A percentile compares a stretch with the other conserved stretches of the same genome.
These are phyloP conservation scores for Toxonevra muliebris DNA, from an alignment of 2,888 invertebrate species.

Conservation along the genomic window DNA sequence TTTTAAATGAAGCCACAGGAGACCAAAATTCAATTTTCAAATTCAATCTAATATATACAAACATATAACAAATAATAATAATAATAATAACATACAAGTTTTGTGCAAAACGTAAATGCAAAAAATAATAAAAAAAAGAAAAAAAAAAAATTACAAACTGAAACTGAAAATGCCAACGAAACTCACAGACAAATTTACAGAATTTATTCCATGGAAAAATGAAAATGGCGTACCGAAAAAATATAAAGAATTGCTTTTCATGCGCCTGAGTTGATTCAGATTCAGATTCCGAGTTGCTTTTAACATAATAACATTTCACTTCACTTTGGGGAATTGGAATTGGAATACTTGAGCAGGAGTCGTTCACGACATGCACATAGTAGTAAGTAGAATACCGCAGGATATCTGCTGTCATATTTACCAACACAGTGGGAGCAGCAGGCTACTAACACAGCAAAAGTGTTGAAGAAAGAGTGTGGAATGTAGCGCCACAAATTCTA, in stretches of 20 bases:
- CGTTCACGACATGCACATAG: constrained; percentile 5
- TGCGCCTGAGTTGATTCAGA: constrained; percentile 24
- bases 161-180: not conserved
- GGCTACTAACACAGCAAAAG: constrained; percentile 5
- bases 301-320: constrained; percentile 38
- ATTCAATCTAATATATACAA: constrained; percentile 13
- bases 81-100: not conserved
- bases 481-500: too few species aligned
- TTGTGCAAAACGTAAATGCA: not conserved
- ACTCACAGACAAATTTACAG: not conserved
- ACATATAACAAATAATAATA: constrained; percentile 15
- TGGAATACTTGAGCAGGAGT: constrained; percentile 16
- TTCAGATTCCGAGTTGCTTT: constrained; percentile 30
- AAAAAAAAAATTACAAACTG: not conserved
- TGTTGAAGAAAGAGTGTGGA: constrained; percentile 21
- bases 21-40: constrained; percentile 29
- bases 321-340: constrained; percentile 38
- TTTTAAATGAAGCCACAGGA: constrained; percentile 12
- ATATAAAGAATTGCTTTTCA: constrained; percentile 26
- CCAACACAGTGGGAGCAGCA: not conserved
- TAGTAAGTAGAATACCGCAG: constrained; percentile 9
- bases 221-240: constrained; percentile 3
- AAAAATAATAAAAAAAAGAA: not conserved
- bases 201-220: constrained; percentile 5
- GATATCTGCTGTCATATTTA: constrained; percentile 26